phyloP scores from a whole-genome alignment of 1,140 invertebrate species.

The Pararge aegeria region DNA sequence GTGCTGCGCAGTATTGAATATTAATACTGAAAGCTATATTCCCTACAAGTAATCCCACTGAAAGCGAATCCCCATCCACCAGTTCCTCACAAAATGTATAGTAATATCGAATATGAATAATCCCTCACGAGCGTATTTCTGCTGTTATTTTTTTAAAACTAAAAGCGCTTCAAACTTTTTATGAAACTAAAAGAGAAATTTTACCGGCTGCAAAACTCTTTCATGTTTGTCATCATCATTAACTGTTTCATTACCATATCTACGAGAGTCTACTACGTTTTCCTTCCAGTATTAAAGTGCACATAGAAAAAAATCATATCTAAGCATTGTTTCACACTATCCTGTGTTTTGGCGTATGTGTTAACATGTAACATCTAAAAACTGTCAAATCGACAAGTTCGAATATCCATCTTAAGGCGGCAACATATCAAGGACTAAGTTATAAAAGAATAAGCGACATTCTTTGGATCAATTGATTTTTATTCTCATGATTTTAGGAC shows the following conservation, averaged over 20 bases:
- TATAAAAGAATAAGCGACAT: no score
- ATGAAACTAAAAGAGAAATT: constrained; percentile 7
- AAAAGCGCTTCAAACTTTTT: background rate
- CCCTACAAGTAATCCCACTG: constrained; percentile 46
- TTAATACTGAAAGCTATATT: constrained; percentile 66
- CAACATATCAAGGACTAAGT: no score
- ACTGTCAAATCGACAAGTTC: background rate
- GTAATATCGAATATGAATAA: constrained; percentile 5
- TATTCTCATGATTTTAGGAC: no score
- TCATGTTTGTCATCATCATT: constrained; percentile 10
- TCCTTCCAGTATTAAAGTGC: constrained; percentile 7
- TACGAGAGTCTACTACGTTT: no score
- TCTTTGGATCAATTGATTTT: no score
- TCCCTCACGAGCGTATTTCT: constrained; percentile 7
- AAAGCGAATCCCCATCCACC: constrained; percentile 31
- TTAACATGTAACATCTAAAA: background rate
- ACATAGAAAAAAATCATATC: constrained; percentile 11
- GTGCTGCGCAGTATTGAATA: constrained; percentile 69
- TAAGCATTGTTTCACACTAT: constrained; percentile 6
- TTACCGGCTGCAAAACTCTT: background rate
- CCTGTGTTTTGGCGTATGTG: background rate
- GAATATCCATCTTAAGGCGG: no score
- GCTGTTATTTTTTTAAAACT: background rate
- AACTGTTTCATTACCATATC: constrained; percentile 7
- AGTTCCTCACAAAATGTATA: constrained; percentile 36